phyloP scores from a whole-genome alignment of 2,797 vertebrate genomes.

The Molossus molossus region DNA sequence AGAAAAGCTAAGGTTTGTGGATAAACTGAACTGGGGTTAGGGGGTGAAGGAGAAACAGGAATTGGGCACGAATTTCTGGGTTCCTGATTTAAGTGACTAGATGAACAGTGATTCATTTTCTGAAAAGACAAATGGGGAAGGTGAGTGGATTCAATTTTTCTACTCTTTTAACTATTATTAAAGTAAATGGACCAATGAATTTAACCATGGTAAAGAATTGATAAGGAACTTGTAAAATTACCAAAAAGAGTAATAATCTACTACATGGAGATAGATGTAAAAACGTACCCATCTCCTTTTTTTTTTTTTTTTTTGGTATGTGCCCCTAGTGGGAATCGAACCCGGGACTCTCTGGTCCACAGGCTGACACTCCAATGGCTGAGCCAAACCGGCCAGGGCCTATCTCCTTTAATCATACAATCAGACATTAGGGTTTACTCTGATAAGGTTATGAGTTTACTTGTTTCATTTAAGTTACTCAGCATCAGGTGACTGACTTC shows the following conservation, averaged over 20 bases:
- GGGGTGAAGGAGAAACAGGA: not conserved
- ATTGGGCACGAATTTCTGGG: not conserved
- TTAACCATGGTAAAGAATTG: conserved; percentile 17
- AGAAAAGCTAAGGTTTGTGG: not conserved
- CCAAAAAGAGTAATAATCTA: conserved; percentile 44
- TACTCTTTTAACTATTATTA: not conserved
- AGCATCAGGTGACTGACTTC: not conserved
- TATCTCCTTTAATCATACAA: not conserved
- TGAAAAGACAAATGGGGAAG: not conserved
- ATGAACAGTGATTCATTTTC: conserved; percentile 2
- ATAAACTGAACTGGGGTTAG: not conserved
- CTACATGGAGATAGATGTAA: not conserved
- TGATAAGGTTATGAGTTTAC: not conserved
- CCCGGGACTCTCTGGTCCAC: no score
- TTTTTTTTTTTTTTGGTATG: no score
- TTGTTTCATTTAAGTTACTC: not conserved
- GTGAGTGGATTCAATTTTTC: conserved; percentile 35
- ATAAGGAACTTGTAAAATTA: conserved; percentile 29
- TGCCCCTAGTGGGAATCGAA: no score
- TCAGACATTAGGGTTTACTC: not conserved
- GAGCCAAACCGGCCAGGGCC: no score
- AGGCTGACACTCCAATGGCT: no score
- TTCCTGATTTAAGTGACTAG: conserved; percentile 4
- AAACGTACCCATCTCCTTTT: not conserved
- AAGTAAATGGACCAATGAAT: not conserved